Evolutionary conservation across 2,888 invertebrate genomes (phyloP).

Genomic region (Leptinotarsa tumamoca): DNA sequence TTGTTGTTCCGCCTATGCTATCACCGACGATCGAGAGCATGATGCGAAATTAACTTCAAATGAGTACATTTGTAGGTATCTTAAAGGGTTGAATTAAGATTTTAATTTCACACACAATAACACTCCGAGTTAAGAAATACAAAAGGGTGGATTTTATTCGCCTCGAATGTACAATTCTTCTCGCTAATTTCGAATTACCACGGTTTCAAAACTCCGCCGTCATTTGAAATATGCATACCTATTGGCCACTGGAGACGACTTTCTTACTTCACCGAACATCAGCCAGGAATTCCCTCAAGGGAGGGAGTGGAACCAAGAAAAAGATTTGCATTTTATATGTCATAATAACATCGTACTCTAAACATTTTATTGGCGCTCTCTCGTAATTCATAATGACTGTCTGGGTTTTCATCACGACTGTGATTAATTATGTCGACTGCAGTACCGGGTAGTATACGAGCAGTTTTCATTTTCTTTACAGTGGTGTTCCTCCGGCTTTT

Average conservation of each 20-base stretch:
- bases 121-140: slow-evolving; percentile 59
- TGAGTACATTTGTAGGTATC: slow-evolving; percentile 58
- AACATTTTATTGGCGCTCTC: slow-evolving; percentile 50
- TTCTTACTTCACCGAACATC: slow-evolving; percentile 48
- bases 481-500: too few relatives aligned
- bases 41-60: slow-evolving; percentile 59
- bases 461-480: background rate
- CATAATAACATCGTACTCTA: slow-evolving; percentile 46
- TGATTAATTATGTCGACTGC: background rate
- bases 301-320: slow-evolving; percentile 32
- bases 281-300: slow-evolving; percentile 39
- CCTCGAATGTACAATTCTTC: slow-evolving; percentile 64
- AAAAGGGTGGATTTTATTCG: slow-evolving; percentile 64
- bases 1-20: slow-evolving; percentile 9
- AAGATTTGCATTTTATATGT: slow-evolving; percentile 55
- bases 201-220: slow-evolving; percentile 53
- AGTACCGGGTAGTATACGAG: background rate
- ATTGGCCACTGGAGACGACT: slow-evolving; percentile 62
- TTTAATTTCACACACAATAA: slow-evolving; percentile 69
- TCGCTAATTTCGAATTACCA: slow-evolving; percentile 64
- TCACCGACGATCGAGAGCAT: slow-evolving; percentile 44
- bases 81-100: slow-evolving; percentile 64
- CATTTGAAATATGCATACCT: slow-evolving; percentile 64
- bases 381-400: slow-evolving; percentile 7
- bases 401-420: slow-evolving; percentile 1